Base-by-base conservation (phyloP, 2,797 vertebrate species). In the Peromyscus eremicus region DNA sequence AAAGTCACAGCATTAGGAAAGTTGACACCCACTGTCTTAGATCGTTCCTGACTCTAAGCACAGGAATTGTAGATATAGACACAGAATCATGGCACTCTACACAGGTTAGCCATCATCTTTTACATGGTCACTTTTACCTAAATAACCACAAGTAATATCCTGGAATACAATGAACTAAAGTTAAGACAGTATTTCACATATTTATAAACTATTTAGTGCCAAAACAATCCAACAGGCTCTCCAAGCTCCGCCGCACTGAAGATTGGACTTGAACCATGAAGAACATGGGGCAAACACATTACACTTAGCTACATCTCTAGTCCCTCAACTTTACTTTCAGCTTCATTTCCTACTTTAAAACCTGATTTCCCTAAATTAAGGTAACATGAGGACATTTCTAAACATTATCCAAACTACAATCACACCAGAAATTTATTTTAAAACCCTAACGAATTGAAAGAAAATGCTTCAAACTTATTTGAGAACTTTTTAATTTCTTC, bases 381-480 rank as follows among this genome's bases (percentile, higher is more conserved):
- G 52, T 55, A 77, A 75, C 27, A 83, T 10, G 25, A 80, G 88
- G 86, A 57, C 75, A 68, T 86, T 85, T 94, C 84, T 83, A 89
- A 57, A 93, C 17, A 82, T 57, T 34, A 77, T 32, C 52, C 14
- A 91, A 85, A n/a, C 23, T 82, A 10, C 57, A 86, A 52, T 62
- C 32, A 83, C 4, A 75, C 2, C 17, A 88, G 27, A 87, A 93
- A 68, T 70, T n/a, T 89, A 71, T 82, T 76, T 82, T 91, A 89
- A 75, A 66, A 62, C 29, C 46, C 55, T 88, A 82, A 92, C 4
- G 5, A 92, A 66, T 60, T 73, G 77, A 73, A 93, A 86, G 6
- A 87, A 94, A 64, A 93, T 81, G 7, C 8, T 87, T 97, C 62
- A 62, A 25, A 46, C 64, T 62, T 94, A 86, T 89, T 90, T 77